Evolutionary conservation across 2,113 vertebrate genomes (phyloP).

Genomic region (Eubucco bourcierii): DNA sequence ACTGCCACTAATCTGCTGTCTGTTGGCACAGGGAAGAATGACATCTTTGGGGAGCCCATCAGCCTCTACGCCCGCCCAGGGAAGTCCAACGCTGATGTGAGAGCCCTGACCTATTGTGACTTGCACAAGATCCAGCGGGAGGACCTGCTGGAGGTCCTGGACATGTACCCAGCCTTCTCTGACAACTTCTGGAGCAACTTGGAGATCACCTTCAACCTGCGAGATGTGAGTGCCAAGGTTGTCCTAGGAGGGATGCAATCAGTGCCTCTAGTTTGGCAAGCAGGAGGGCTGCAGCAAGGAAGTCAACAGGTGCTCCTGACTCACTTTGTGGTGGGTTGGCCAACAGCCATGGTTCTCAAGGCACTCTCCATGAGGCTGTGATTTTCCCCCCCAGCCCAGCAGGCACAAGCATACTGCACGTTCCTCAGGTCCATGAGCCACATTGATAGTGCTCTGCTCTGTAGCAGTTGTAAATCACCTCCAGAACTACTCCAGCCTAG

Average conservation of each 20-base stretch:
- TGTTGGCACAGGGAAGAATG: conserved; percentile 87
- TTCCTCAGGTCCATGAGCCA: not conserved
- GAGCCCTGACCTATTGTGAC: conserved; percentile 96
- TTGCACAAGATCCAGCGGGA: conserved; percentile 95
- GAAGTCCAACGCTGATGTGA: conserved; percentile 91
- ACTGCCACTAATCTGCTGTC: not conserved
- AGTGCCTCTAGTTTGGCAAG: not conserved
- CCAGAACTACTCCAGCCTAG: not conserved
- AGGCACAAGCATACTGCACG: accelerated
- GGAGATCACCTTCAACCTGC: conserved; percentile 96
- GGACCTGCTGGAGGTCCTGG: conserved; percentile 94
- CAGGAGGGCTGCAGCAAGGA: not conserved
- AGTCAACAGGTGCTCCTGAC: not conserved
- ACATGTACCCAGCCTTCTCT: conserved; percentile 96
- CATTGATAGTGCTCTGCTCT: not conserved
- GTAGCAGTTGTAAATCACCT: not conserved
- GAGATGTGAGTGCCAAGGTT: conserved; percentile 86
- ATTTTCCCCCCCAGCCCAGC: not conserved
- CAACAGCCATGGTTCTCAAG: not conserved
- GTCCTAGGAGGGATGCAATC: not conserved
- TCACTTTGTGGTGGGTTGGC: not conserved
- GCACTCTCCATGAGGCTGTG: not conserved
- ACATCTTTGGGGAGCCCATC: conserved; percentile 95
- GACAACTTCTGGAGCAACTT: conserved; percentile 94
- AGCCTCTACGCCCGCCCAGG: conserved; percentile 88